A percentile compares a stretch with the other conserved stretches of the same genome.
phyloP scores from a whole-genome alignment of 2,113 vertebrate species.

The Bubo scandiacus region DNA sequence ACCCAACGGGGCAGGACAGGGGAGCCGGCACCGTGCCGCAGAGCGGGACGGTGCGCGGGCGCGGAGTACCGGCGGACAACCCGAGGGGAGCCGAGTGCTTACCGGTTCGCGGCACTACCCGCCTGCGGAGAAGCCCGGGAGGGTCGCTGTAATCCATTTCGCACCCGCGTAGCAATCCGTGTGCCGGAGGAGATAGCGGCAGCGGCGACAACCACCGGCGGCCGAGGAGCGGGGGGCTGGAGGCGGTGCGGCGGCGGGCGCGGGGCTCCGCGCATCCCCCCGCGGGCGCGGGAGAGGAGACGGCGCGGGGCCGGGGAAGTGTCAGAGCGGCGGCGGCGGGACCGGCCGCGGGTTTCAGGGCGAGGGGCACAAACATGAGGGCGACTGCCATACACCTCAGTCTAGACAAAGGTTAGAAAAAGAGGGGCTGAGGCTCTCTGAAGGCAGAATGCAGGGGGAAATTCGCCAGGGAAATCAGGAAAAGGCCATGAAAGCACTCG shows the following conservation, averaged over 20 bases:
- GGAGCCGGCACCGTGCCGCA: not conserved
- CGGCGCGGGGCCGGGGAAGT: not conserved
- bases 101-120: conserved; percentile 56
- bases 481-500: conserved; percentile 96
- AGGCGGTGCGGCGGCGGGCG: not conserved
- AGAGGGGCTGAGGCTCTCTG: conserved; percentile 86
- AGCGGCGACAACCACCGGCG: not conserved
- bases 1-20: not conserved
- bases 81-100: conserved; percentile 40
- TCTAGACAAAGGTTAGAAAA: conserved; percentile 85
- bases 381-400: conserved; percentile 75
- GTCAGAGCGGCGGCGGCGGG: not conserved
- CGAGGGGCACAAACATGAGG: conserved; percentile 18
- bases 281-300: not conserved
- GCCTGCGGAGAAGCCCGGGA: conserved; percentile 27
- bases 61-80: not conserved
- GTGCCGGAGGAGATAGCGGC: not conserved
- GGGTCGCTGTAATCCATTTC: conserved; percentile 75
- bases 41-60: not conserved
- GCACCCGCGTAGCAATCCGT: conserved; percentile 22
- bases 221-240: not conserved
- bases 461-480: conserved; percentile 88
- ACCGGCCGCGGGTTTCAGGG: not conserved
- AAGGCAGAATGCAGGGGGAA: conserved; percentile 89
- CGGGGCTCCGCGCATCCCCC: not conserved